These are phyloP conservation scores for Eptatretus burgeri DNA, from an alignment of 2,113 vertebrate species.

Conservation along the genomic window DNA sequence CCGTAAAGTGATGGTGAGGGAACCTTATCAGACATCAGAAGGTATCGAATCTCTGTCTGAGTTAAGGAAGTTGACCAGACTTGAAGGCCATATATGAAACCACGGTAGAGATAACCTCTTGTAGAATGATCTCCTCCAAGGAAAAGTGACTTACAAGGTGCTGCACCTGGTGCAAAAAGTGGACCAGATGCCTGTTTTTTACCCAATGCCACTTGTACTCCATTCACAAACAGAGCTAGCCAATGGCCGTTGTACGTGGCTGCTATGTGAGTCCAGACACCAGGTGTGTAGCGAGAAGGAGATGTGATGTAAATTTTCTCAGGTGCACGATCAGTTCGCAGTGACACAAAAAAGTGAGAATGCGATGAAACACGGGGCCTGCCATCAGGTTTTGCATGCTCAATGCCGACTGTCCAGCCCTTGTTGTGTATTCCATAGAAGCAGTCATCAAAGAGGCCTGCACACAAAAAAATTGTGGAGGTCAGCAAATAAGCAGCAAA, in stretches of 20 bases:
- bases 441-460: conserved; percentile 85
- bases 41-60: too few relatives aligned
- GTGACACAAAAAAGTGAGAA: conserved; percentile 52
- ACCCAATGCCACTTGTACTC: conserved; percentile 22
- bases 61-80: conserved; percentile 22
- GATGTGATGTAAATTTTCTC: conserved; percentile 27
- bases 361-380: conserved; percentile 14
- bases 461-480: not conserved
- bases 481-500: not conserved
- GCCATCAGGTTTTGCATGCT: conserved; percentile 20
- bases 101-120: conserved; percentile 27
- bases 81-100: conserved; percentile 29
- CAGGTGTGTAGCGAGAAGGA: conserved; percentile 27
- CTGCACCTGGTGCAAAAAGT: conserved; percentile 53
- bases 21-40: too few relatives aligned
- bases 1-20: conserved; percentile 14
- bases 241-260: conserved; percentile 37
- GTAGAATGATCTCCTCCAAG: conserved; percentile 46
- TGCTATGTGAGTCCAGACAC: conserved; percentile 45
- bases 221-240: conserved; percentile 49
- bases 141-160: conserved; percentile 41
- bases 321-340: conserved; percentile 47
- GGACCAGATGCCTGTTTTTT: conserved; percentile 30
- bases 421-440: conserved; percentile 44
- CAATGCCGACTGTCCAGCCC: conserved; percentile 71